These are phyloP conservation scores for Aphodius sticticus DNA, from an alignment of 2,888 invertebrate genomes.

Conservation along the genomic window DNA sequence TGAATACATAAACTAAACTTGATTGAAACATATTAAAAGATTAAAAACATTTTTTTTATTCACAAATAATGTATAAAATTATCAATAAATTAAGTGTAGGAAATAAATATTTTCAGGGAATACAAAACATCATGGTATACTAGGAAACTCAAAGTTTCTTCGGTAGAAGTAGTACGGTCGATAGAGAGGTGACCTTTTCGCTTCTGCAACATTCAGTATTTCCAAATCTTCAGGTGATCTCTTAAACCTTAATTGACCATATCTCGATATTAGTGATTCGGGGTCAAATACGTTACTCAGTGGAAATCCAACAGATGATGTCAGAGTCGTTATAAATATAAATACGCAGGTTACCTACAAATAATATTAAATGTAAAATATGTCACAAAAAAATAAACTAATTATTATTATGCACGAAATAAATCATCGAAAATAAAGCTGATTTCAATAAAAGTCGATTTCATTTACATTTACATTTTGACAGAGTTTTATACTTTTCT, in stretches of 20 bases:
- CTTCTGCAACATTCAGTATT: constrained; percentile 10
- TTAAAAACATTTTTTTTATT: neutral
- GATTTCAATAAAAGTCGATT: too few relatives aligned
- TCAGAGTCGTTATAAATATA: neutral
- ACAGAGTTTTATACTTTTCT: too few relatives aligned
- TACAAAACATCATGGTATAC: constrained; percentile 8
- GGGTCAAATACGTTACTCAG: neutral
- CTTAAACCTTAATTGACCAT: neutral
- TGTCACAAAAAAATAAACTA: too few relatives aligned
- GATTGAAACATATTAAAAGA: neutral
- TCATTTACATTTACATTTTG: too few relatives aligned
- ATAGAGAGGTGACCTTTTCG: constrained; percentile 5
- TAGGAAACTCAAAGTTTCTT: constrained; percentile 12
- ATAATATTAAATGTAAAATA: neutral
- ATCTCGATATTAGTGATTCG: neutral
- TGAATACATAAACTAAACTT: neutral
- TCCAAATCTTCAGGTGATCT: neutral
- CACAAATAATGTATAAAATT: neutral
- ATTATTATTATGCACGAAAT: too few relatives aligned
- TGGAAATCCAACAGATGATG: neutral
- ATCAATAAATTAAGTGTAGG: neutral
- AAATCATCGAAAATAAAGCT: too few relatives aligned
- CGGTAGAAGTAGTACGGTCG: neutral
- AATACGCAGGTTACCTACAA: neutral
- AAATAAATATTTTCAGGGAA: constrained; percentile 6